Conservation (phyloP, 53 echinoderm and acorn worm species). For the Glandiceps talaboti region DNA sequence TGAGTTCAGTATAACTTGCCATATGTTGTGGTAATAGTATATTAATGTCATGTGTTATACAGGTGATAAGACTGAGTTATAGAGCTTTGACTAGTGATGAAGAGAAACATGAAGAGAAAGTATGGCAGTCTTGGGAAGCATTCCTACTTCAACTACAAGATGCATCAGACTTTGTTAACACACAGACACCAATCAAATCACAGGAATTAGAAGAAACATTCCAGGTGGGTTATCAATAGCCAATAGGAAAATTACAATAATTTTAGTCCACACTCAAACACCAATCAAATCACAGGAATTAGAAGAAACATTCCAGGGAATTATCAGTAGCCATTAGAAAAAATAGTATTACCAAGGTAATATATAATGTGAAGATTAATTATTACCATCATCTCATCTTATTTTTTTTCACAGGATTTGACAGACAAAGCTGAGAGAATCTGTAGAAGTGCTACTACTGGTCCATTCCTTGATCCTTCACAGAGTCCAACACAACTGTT, state of each 20-base stretch:
- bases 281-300: slow-evolving; percentile 68
- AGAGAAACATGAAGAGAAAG: slow-evolving; percentile 90
- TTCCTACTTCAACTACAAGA: slow-evolving; percentile 93
- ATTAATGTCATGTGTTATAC: too few species aligned
- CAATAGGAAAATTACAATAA: too few species aligned
- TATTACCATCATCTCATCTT: too few species aligned
- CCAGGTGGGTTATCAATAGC: slow-evolving; percentile 34
- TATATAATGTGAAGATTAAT: too few species aligned
- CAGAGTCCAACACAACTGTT: slow-evolving; percentile 71
- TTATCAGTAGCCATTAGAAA: too few species aligned
- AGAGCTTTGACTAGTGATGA: slow-evolving; percentile 75
- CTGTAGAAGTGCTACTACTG: slow-evolving; percentile 42
- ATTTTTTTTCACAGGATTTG: slow-evolving; percentile 39
- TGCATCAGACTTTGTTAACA: slow-evolving; percentile 96
- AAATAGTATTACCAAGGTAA: too few species aligned
- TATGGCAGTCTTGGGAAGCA: slow-evolving; percentile 99
- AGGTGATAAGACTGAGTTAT: slow-evolving; percentile 95
- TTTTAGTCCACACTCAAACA: slow-evolving; percentile 90
- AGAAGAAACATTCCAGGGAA: slow-evolving; percentile 42
- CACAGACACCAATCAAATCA: slow-evolving; percentile 76
- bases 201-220: slow-evolving; percentile 49
- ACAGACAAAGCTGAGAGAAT: slow-evolving; percentile 41
- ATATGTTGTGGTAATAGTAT: too few species aligned
- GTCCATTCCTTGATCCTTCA: slow-evolving; percentile 73
- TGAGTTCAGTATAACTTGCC: too few species aligned